A percentile compares a stretch with the other conserved stretches of the same genome.
Conservation (phyloP, 2,797 vertebrate genomes). For the Sebastes paucispinis region DNA sequence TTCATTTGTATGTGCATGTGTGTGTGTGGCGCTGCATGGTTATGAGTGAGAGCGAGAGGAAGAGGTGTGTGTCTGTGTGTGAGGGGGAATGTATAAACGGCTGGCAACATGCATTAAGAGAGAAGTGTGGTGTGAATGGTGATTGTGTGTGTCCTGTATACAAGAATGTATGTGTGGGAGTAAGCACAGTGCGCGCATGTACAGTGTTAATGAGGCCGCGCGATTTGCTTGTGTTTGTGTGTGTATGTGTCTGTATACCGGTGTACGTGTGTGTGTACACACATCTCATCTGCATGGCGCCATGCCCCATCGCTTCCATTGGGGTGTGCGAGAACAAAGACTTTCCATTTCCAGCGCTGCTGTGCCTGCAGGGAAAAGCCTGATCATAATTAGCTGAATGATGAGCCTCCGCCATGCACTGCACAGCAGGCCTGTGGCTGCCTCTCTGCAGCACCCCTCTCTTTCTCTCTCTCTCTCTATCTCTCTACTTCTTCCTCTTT, state of each 20-base stretch:
- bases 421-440: constrained; percentile 80
- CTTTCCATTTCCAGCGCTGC: constrained; percentile 80
- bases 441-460: constrained; percentile 61
- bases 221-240: constrained; percentile 54
- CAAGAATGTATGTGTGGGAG: constrained; percentile 39
- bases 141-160: constrained; percentile 35
- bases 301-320: constrained; percentile 83
- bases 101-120: constrained; percentile 53
- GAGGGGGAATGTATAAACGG: constrained; percentile 22
- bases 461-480: constrained; percentile 36
- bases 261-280: constrained; percentile 53
- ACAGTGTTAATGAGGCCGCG: constrained; percentile 64
- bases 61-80: constrained; percentile 40
- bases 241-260: constrained; percentile 42
- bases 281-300: constrained; percentile 80
- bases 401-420: constrained; percentile 81
- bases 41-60: constrained; percentile 11
- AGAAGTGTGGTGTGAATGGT: constrained; percentile 30
- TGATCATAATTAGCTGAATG: constrained; percentile 89
- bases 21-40: constrained; percentile 7
- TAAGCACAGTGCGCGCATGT: constrained; percentile 44
- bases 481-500: constrained; percentile 30
- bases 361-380: constrained; percentile 84
- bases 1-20: constrained; percentile 2
- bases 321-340: constrained; percentile 86